Evolutionary conservation across 2,888 invertebrate genomes (phyloP).

Genomic region (Leptopilina syphax): DNA sequence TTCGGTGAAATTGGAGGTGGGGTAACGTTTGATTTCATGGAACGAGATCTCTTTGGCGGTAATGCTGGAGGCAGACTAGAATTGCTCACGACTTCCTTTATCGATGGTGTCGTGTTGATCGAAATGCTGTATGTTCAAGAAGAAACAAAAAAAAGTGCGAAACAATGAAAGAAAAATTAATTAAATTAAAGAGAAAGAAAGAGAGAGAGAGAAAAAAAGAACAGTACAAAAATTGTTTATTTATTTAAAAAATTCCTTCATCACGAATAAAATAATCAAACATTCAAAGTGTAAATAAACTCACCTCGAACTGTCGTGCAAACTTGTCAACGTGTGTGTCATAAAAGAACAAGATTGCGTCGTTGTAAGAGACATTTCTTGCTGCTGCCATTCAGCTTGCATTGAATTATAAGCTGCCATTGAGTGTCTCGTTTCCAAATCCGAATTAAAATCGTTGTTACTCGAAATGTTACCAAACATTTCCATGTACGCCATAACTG

Average conservation of each 20-base stretch:
- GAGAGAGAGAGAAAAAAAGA: conserved; percentile 18
- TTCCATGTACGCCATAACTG: conserved; percentile 98
- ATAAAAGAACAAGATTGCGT: conserved; percentile 81
- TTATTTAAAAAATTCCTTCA: conserved; percentile 27
- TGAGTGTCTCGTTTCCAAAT: conserved; percentile 87
- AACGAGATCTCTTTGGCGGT: conserved; percentile 81
- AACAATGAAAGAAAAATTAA: no score
- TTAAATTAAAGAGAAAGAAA: neutral
- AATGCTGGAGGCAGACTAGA: conserved; percentile 80
- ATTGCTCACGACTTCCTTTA: conserved; percentile 68
- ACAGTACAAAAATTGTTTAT: conserved; percentile 10
- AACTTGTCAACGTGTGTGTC: conserved; percentile 70
- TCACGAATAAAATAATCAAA: conserved; percentile 1
- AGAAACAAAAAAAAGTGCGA: neutral
- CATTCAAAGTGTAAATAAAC: conserved; percentile 31
- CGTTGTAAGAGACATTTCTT: conserved; percentile 78
- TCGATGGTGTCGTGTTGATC: conserved; percentile 68
- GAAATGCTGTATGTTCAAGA: conserved; percentile 64
- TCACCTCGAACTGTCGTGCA: conserved; percentile 72
- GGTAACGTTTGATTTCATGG: conserved; percentile 68
- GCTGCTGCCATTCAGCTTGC: conserved; percentile 80
- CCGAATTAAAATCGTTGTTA: conserved; percentile 85
- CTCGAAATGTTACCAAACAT: conserved; percentile 93
- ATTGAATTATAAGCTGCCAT: conserved; percentile 87
- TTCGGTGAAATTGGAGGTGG: conserved; percentile 73